phyloP scores from a whole-genome alignment of 2,888 invertebrate genomes.

The Nomada ruficornis region DNA sequence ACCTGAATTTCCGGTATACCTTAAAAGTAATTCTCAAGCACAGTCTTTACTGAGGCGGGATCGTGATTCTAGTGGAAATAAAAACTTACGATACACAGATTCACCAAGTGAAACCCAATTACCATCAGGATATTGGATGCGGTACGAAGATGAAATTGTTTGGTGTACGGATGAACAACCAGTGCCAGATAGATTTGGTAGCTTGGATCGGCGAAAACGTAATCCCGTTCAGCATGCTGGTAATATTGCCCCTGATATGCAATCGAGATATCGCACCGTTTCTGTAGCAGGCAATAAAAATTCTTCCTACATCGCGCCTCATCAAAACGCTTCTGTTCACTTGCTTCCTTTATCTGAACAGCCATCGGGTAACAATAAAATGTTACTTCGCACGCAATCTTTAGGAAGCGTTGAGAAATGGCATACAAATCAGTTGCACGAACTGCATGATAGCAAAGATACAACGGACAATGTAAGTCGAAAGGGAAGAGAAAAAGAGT shows the following conservation, averaged over 20 bases:
- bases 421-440: slow-evolving; percentile 75
- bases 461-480: slow-evolving; percentile 65
- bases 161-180: slow-evolving; percentile 79
- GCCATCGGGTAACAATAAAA: slow-evolving; percentile 69
- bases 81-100: slow-evolving; percentile 55
- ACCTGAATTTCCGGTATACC: slow-evolving; percentile 69
- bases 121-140: slow-evolving; percentile 79
- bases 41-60: slow-evolving; percentile 64
- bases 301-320: slow-evolving; percentile 34
- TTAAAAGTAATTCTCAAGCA: slow-evolving; percentile 63
- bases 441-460: slow-evolving; percentile 73
- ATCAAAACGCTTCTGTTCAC: slow-evolving; percentile 65
- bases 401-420: slow-evolving; percentile 86
- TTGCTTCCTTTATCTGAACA: slow-evolving; percentile 71
- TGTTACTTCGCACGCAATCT: slow-evolving; percentile 86
- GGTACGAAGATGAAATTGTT: slow-evolving; percentile 80
- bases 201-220: slow-evolving; percentile 87
- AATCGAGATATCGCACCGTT: slow-evolving; percentile 76
- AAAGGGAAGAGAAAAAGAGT: slow-evolving; percentile 86
- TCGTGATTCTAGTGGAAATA: slow-evolving; percentile 55
- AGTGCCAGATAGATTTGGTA: slow-evolving; percentile 85
- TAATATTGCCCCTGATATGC: slow-evolving; percentile 61
- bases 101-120: slow-evolving; percentile 68
- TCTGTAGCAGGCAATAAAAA: slow-evolving; percentile 61
- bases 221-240: slow-evolving; percentile 67